Evolutionary conservation across 2,888 invertebrate species (phyloP), one percentile per base, ranked within the genome.

Genomic region (Pachycephus smyrnensis): DNA sequence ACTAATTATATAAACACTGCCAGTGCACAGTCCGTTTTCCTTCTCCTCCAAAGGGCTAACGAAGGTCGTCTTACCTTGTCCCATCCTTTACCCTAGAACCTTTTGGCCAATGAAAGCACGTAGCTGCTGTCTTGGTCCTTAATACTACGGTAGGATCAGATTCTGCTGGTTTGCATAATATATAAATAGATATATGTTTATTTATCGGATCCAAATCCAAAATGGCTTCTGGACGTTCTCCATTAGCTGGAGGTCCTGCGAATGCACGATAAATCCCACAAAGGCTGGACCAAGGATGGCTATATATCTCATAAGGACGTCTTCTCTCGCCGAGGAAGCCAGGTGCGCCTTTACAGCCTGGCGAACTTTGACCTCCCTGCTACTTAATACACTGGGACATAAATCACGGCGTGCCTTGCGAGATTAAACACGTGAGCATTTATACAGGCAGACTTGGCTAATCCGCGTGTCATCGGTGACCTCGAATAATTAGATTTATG

Each of bases 1-100:
- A 85, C 86, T 87, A 85, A 87, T 87, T 85, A 84, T 84, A 83
- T 84, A 86, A 83, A 83, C 71, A 31, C 71, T 71, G 31, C 31
- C 31, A 32, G 12, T 11, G 6, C 32, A 9, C 31, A 71, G 31
- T 71, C 71, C 15, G 71, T 9, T 33, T n/a, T 71, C 12, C 76
- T 76, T 78, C 77, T 75, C 77, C 79, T 80, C 79, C 69, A 15
- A 73, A 76, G 31, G 79, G 78, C 83, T 86, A 86, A 87, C 84
- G 84, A 85, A 81, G 82, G 80, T 75, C 80, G 80, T 75, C 81
- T 82, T 78, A 55, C 55, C 55, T 23, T 6, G 55, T 23, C 15
- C 23, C 23, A 40, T 15, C 40, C 23, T 55, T 55, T 23, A 23
- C 2, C 23, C 15, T 9, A 55, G 23, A 55, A 15, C 6, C 55